Evolutionary conservation across 2,888 invertebrate genomes (phyloP).

Genomic region (Toxonevra muliebris): DNA sequence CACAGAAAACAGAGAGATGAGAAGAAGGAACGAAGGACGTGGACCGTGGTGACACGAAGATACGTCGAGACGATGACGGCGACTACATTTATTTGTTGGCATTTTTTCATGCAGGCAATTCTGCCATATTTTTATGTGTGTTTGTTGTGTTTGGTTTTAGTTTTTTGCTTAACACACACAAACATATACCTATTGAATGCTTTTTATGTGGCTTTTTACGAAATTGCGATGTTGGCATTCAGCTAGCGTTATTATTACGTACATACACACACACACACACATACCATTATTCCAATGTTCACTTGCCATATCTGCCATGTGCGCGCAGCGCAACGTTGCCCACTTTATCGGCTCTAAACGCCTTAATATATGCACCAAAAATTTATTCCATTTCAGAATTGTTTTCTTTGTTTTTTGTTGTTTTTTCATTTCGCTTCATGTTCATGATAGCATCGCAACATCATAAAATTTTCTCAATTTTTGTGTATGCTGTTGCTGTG

Average conservation of each 20-base stretch:
- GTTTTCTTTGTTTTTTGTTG: conserved; percentile 1
- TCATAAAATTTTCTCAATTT: conserved; percentile 31
- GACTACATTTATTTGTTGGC: conserved; percentile 6
- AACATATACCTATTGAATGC: conserved; percentile 27
- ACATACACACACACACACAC: background rate
- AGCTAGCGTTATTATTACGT: conserved; percentile 25
- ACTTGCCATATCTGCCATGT: background rate
- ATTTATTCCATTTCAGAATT: conserved; percentile 17
- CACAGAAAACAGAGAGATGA: background rate
- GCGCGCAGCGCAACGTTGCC: conserved; percentile 14
- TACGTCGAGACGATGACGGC: background rate
- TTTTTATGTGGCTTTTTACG: conserved; percentile 47
- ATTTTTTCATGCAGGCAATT: conserved; percentile 21
- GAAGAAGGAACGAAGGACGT: too few species aligned
- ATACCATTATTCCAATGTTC: too few species aligned
- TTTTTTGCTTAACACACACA: background rate
- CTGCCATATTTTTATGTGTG: conserved; percentile 33
- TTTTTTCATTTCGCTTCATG: conserved; percentile 36
- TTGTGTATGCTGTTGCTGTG: conserved; percentile 18
- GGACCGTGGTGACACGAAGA: background rate
- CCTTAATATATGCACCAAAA: conserved; percentile 24
- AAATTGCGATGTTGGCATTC: conserved; percentile 39
- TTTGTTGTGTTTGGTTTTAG: background rate
- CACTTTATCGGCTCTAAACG: conserved; percentile 16
- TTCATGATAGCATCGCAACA: conserved; percentile 27